These are phyloP conservation scores for Sphaerophoria taeniata DNA, from an alignment of 2,888 invertebrate genomes.

Conservation along the genomic window DNA sequence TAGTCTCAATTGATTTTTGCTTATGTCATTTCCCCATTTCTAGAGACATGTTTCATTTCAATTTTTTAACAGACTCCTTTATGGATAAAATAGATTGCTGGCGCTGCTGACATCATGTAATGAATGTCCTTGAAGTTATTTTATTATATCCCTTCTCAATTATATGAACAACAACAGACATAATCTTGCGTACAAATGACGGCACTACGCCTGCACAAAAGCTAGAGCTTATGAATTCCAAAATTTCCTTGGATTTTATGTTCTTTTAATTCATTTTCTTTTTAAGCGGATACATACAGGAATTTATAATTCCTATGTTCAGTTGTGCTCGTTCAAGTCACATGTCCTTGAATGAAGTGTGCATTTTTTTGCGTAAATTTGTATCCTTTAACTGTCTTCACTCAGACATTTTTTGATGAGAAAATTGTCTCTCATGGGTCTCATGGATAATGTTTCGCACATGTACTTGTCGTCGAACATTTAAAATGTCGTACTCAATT, in stretches of 20 bases:
- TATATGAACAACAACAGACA: not conserved
- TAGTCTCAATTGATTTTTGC: slow-evolving; percentile 14
- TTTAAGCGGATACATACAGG: not conserved
- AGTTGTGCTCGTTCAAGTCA: too few species aligned
- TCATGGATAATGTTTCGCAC: slow-evolving; percentile 15
- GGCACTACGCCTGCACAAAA: slow-evolving; percentile 16
- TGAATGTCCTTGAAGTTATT: slow-evolving; percentile 16
- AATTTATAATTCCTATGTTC: not conserved
- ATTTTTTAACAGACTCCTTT: not conserved
- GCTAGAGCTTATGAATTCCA: slow-evolving; percentile 15
- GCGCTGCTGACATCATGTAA: slow-evolving; percentile 25
- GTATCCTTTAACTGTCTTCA: not conserved
- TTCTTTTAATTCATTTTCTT: not conserved
- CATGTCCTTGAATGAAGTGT: slow-evolving; percentile 9
- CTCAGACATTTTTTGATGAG: not conserved
- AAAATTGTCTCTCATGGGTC: not conserved
- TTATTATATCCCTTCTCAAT: not conserved
- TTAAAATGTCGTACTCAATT: slow-evolving; percentile 48
- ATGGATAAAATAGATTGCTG: too few species aligned
- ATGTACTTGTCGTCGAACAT: slow-evolving; percentile 1
- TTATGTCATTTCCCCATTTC: not conserved
- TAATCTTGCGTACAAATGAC: slow-evolving; percentile 2
- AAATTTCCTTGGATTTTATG: slow-evolving; percentile 17
- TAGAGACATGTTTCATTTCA: not conserved
- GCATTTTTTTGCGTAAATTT: slow-evolving; percentile 37